Evolutionary conservation across 1,140 invertebrate genomes (phyloP).

Genomic region (Eufriesea mexicana): DNA sequence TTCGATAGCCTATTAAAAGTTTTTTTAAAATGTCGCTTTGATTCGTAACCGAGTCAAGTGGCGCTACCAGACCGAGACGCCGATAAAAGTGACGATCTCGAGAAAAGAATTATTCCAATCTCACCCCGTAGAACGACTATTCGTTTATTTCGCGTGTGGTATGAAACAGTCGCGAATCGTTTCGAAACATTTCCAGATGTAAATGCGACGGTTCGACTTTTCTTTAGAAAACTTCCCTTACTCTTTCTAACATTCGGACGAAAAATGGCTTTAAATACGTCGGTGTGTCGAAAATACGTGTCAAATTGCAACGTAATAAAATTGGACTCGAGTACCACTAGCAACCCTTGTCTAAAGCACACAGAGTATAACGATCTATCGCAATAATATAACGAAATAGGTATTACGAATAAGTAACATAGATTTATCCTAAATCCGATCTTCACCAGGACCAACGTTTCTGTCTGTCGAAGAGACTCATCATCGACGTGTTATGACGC

Average conservation of each 20-base stretch:
- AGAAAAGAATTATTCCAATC: not conserved
- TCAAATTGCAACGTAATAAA: not conserved
- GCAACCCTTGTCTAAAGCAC: not conserved
- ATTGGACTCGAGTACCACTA: not conserved
- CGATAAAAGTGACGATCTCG: not conserved
- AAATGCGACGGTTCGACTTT: not conserved
- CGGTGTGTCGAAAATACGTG: too few species aligned
- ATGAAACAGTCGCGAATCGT: constrained; percentile 21
- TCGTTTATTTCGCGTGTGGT: not conserved
- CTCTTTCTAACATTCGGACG: not conserved
- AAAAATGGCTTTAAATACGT: not conserved
- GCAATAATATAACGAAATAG: not conserved
- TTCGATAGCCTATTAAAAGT: not conserved
- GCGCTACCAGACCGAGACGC: not conserved
- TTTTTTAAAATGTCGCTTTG: not conserved
- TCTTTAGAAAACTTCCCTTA: too few species aligned
- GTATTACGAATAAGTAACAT: too few species aligned
- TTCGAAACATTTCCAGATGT: not conserved
- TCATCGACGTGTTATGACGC: not conserved
- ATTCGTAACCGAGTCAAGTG: not conserved
- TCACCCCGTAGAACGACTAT: not conserved
- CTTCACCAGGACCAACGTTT: not conserved
- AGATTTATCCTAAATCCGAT: too few species aligned
- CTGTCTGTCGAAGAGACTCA: not conserved
- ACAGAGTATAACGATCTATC: not conserved